phyloP scores from a whole-genome alignment of 2,888 invertebrate species.

The Oegoconia quadripuncta region DNA sequence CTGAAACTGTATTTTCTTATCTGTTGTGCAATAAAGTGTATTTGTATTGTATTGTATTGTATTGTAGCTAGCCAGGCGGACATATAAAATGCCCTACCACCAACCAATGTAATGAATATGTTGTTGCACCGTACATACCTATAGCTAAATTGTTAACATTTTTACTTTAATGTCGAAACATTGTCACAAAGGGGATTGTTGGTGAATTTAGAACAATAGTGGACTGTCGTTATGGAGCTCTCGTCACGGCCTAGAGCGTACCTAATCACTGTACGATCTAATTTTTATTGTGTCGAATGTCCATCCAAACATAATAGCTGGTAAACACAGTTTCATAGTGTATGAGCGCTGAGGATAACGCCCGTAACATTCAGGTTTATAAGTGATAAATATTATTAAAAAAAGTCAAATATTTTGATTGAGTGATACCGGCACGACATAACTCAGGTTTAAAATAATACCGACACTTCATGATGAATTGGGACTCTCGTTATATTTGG shows the following conservation, averaged over 20 bases:
- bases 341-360: conserved; percentile 13
- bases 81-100: no score
- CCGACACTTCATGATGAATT: not conserved
- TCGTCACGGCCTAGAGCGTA: conserved; percentile 64
- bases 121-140: no score
- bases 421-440: not conserved
- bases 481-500: conserved; percentile 1
- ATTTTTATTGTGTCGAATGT: conserved; percentile 57
- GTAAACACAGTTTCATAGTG: conserved; percentile 32
- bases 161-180: conserved; percentile 14
- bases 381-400: no score
- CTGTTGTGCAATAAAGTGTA: no score
- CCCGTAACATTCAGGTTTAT: not conserved
- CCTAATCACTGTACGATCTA: conserved; percentile 67
- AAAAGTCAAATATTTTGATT: no score
- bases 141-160: no score
- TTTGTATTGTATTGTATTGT: no score
- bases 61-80: no score
- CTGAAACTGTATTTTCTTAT: no score
- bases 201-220: conserved; percentile 65
- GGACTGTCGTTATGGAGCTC: conserved; percentile 48
- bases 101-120: no score
- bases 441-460: not conserved
- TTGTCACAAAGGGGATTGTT: conserved; percentile 33
- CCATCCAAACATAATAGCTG: conserved; percentile 34